phyloP scores from a whole-genome alignment of 2,113 vertebrate genomes.

The Vulpes ferrilata region DNA sequence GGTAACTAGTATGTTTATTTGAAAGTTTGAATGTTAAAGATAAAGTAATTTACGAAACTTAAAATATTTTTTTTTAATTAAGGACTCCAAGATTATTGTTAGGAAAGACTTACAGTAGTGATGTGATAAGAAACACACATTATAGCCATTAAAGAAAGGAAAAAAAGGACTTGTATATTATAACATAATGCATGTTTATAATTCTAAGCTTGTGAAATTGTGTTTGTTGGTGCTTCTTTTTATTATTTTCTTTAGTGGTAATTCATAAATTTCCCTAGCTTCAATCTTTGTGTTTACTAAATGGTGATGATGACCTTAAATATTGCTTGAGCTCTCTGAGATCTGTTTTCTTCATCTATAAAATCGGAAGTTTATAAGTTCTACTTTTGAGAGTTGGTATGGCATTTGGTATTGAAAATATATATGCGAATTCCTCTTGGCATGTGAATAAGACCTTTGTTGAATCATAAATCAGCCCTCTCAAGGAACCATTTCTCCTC shows the following conservation, averaged over 20 bases:
- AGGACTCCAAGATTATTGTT: background rate
- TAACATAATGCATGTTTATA: background rate
- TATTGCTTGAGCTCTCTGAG: background rate
- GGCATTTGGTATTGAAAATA: background rate
- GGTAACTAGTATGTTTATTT: background rate
- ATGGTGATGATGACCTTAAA: background rate
- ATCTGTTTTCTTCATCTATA: background rate
- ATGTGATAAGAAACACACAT: background rate
- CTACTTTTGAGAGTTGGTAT: background rate
- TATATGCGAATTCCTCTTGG: background rate
- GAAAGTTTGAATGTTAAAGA: conserved; percentile 2
- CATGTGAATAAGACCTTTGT: background rate
- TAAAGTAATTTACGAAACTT: background rate
- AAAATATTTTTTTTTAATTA: conserved; percentile 12
- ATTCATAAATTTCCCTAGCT: background rate
- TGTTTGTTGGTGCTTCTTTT: background rate
- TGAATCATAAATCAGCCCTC: background rate
- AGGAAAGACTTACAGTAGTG: background rate
- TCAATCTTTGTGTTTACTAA: background rate
- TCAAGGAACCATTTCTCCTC: background rate
- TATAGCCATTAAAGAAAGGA: background rate
- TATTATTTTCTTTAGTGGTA: background rate
- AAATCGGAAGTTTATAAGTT: background rate
- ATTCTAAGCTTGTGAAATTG: background rate
- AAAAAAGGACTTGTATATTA: background rate